These are phyloP conservation scores for Cremastinae sp. DNA, from an alignment of 2,888 invertebrate genomes.

Conservation along the genomic window DNA sequence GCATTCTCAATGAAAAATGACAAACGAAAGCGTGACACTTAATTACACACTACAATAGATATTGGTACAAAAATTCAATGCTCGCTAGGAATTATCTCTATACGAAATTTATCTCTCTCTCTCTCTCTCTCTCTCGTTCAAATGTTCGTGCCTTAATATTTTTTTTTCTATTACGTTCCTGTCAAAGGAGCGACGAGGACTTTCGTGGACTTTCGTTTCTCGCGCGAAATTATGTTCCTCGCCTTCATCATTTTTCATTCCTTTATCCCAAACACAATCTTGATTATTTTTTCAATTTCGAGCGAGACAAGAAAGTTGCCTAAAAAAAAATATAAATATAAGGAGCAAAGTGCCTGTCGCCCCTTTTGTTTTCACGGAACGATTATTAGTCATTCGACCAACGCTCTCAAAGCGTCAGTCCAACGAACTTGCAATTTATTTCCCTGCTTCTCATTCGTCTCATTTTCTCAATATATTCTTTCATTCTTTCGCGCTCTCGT, in stretches of 20 bases:
- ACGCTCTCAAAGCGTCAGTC: constrained; percentile 75
- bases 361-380: constrained; percentile 73
- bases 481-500: constrained; percentile 29
- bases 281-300: constrained; percentile 52
- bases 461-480: constrained; percentile 33
- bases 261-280: constrained; percentile 20
- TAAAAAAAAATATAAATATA: constrained; percentile 63
- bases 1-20: constrained; percentile 43
- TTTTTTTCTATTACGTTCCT: constrained; percentile 50
- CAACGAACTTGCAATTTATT: constrained; percentile 71
- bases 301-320: constrained; percentile 62
- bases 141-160: constrained; percentile 27
- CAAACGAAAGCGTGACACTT: constrained; percentile 69
- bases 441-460: constrained; percentile 29
- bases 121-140: constrained; percentile 26
- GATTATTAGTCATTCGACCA: constrained; percentile 77
- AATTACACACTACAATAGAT: constrained; percentile 76
- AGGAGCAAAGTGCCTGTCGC: constrained; percentile 72
- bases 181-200: constrained; percentile 72
- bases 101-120: constrained; percentile 69
- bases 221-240: constrained; percentile 49
- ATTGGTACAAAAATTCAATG: constrained; percentile 80
- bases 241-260: constrained; percentile 25
- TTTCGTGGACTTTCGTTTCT: constrained; percentile 64
- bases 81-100: constrained; percentile 75